phyloP scores from a whole-genome alignment of 2,797 vertebrate genomes.

The Rhinophrynus dorsalis region DNA sequence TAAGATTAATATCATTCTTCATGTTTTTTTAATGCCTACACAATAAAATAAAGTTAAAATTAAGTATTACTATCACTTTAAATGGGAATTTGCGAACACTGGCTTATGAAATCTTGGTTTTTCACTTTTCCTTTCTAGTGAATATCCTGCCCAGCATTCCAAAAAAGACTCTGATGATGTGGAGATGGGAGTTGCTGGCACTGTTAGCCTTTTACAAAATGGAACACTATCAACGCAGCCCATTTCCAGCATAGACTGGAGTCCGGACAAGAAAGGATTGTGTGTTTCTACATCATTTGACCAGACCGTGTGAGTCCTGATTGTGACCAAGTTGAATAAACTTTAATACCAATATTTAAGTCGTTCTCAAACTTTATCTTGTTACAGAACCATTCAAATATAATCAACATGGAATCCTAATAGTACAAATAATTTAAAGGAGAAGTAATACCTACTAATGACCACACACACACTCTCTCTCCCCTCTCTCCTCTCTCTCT shows the following conservation, averaged over 20 bases:
- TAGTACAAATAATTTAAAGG: too few species aligned
- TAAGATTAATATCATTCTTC: conserved; percentile 29
- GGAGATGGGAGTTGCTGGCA: conserved; percentile 88
- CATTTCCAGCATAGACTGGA: conserved; percentile 94
- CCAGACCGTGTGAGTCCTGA: conserved; percentile 89
- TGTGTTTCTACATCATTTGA: conserved; percentile 92
- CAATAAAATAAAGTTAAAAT: too few species aligned
- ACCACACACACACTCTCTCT: too few species aligned
- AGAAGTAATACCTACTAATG: too few species aligned
- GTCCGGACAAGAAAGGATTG: conserved; percentile 93
- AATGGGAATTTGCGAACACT: too few species aligned
- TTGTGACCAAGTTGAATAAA: conserved; percentile 90
- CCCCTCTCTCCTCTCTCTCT: background rate
- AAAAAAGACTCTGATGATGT: conserved; percentile 80
- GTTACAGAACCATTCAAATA: too few species aligned
- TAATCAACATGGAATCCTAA: background rate
- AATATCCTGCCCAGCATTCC: conserved; percentile 85
- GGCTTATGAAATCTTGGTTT: too few species aligned
- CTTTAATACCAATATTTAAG: conserved; percentile 68
- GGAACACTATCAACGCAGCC: conserved; percentile 91
- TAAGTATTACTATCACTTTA: too few species aligned
- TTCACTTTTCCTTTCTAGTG: conserved; percentile 66
- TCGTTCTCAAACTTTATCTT: too few species aligned
- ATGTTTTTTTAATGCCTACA: too few species aligned
- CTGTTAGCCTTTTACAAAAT: conserved; percentile 89